Conservation (phyloP, 1,140 invertebrate genomes). For the Eciton burchellii region DNA sequence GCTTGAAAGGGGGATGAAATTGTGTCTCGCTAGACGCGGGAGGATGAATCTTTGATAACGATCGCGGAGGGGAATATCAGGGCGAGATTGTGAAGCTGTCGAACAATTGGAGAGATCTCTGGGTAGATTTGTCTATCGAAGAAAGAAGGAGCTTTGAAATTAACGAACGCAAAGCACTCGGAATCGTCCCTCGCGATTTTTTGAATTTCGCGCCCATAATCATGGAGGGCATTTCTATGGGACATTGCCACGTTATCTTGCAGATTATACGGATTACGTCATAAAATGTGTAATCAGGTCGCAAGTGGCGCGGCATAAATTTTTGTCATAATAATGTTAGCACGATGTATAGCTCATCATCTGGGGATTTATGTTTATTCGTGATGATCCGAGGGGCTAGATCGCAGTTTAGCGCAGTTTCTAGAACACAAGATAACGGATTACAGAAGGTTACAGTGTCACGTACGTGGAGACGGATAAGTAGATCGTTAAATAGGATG, state of each 20-base stretch:
- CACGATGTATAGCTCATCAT: not conserved
- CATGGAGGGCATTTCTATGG: too few relatives aligned
- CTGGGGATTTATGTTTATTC: not conserved
- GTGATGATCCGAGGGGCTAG: not conserved
- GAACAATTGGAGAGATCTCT: too few relatives aligned
- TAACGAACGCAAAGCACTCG: too few relatives aligned
- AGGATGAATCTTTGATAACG: constrained; percentile 31
- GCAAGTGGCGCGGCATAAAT: too few relatives aligned
- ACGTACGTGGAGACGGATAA: not conserved
- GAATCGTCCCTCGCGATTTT: too few relatives aligned
- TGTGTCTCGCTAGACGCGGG: constrained; percentile 10
- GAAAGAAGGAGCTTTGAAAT: too few relatives aligned
- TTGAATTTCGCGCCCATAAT: too few relatives aligned
- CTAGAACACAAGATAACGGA: not conserved
- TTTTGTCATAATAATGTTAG: not conserved
- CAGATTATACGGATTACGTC: too few relatives aligned
- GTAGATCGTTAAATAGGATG: constrained; percentile 4
- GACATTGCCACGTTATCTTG: too few relatives aligned
- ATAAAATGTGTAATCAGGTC: too few relatives aligned
- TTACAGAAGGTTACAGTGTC: too few relatives aligned
- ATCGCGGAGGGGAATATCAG: not conserved
- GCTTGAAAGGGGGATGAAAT: not conserved
- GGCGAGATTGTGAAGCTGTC: not conserved
- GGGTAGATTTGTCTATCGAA: too few relatives aligned
- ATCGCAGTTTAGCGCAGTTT: not conserved